phyloP scores from a whole-genome alignment of 2,113 vertebrate species.

The Ophiodon elongatus region DNA sequence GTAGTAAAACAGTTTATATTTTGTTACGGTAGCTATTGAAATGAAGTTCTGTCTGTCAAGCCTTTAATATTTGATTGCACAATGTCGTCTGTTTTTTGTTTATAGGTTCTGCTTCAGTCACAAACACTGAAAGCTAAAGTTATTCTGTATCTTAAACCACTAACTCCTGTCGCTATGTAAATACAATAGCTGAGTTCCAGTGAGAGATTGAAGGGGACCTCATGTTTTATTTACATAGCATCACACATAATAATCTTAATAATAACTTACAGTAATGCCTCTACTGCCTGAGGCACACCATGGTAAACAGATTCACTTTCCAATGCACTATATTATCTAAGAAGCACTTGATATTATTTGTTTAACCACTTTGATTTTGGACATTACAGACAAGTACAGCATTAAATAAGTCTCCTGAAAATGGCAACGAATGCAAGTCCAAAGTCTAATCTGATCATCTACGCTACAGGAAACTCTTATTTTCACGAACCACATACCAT shows the following conservation, averaged over 20 bases:
- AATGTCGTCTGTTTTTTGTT: not conserved
- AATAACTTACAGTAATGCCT: conserved; percentile 48
- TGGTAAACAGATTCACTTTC: conserved; percentile 28
- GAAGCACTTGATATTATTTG: not conserved
- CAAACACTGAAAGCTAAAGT: not conserved
- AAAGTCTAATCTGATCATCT: conserved; percentile 48
- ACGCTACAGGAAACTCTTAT: not conserved
- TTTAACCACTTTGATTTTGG: not conserved
- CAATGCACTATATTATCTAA: not conserved
- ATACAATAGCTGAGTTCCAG: conserved; percentile 24
- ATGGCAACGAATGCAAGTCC: not conserved
- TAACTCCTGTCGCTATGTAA: conserved; percentile 8
- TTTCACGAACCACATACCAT: conserved; percentile 8
- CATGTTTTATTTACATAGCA: conserved; percentile 50
- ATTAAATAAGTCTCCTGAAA: conserved; percentile 14
- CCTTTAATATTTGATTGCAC: not conserved
- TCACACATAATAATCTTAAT: conserved; percentile 40
- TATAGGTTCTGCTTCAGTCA: not conserved
- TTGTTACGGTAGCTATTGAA: not conserved
- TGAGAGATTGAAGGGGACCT: conserved; percentile 14
- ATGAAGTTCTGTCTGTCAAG: not conserved
- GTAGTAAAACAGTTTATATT: conserved; percentile 23
- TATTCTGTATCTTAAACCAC: not conserved
- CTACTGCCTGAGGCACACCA: conserved; percentile 29
- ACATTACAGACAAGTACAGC: not conserved